A percentile compares a stretch with the other conserved stretches of the same genome.
phyloP scores from a whole-genome alignment of 2,113 vertebrate genomes.

The Tachysurus vachellii region DNA sequence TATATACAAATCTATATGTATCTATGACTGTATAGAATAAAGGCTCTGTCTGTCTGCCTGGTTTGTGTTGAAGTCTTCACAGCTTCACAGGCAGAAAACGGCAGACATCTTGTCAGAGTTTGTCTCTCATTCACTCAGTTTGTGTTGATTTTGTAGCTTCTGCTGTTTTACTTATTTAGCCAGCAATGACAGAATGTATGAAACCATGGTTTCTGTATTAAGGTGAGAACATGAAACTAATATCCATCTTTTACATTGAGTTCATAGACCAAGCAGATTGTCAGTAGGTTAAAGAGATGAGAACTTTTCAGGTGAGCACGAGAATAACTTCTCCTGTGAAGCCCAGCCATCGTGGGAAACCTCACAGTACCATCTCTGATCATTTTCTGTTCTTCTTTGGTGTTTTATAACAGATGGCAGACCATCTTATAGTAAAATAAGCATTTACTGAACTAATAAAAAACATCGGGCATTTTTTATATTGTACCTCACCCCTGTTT shows the following conservation, averaged over 20 bases:
- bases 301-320: no score
- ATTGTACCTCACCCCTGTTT: no score
- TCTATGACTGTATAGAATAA: slow-evolving; percentile 77
- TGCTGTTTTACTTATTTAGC: background rate
- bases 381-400: background rate
- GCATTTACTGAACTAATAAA: background rate
- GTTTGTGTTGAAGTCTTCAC: slow-evolving; percentile 23
- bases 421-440: background rate
- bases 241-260: no score
- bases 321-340: no score
- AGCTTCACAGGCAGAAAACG: slow-evolving; percentile 17
- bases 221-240: no score
- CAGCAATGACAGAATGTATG: background rate
- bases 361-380: background rate
- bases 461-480: no score
- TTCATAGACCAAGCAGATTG: no score
- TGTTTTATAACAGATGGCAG: background rate
- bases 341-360: background rate
- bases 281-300: no score
- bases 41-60: slow-evolving; percentile 61
- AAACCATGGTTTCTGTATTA: background rate
- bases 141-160: background rate
- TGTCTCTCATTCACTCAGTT: background rate
- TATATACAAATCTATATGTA: slow-evolving; percentile 49
- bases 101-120: background rate